phyloP scores from a whole-genome alignment of 92 coral and sea anemone species.

The Palythoa caribaeorum region DNA sequence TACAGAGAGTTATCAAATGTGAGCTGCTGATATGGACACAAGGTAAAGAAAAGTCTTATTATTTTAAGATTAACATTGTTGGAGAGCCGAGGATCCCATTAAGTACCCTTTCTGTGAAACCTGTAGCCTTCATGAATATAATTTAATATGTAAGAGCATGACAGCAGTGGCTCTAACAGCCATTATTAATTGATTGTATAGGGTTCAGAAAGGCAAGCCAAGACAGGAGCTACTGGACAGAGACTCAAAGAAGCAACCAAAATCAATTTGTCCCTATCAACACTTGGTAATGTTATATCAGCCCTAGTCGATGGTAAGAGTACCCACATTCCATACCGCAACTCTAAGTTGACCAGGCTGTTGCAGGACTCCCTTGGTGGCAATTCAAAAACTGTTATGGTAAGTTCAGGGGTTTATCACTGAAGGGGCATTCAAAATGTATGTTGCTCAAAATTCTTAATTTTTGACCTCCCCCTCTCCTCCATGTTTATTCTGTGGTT shows the following conservation, averaged over 20 bases:
- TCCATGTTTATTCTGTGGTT: too few species aligned
- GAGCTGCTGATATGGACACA: too few species aligned
- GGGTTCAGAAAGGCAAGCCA: slow-evolving; percentile 99
- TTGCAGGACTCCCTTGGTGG: slow-evolving; percentile 98
- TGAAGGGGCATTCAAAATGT: too few species aligned
- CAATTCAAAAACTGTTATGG: slow-evolving; percentile 98
- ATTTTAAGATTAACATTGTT: too few species aligned
- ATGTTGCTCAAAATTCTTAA: too few species aligned
- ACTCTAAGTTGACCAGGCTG: slow-evolving; percentile 94
- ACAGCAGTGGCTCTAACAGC: too few species aligned
- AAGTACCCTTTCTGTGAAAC: background rate
- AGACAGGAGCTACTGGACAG: slow-evolving; percentile 98
- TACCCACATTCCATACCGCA: slow-evolving; percentile 98
- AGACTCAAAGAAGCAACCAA: slow-evolving; percentile 96
- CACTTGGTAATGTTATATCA: slow-evolving; percentile 98
- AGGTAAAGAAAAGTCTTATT: too few species aligned
- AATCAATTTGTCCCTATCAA: slow-evolving; percentile 96
- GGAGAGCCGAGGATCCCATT: too few species aligned
- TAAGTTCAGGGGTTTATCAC: slow-evolving; percentile 8
- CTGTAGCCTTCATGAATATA: background rate
- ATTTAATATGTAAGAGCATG: too few species aligned
- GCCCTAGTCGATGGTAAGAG: slow-evolving; percentile 99
- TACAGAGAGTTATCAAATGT: too few species aligned
- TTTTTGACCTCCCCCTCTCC: too few species aligned
- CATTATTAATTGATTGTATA: background rate